Percentiles rank a stretch among this genome's conserved stretches.
Evolutionary conservation across 2,113 vertebrate genomes (phyloP).

Genomic region (Dromas ardeola): DNA sequence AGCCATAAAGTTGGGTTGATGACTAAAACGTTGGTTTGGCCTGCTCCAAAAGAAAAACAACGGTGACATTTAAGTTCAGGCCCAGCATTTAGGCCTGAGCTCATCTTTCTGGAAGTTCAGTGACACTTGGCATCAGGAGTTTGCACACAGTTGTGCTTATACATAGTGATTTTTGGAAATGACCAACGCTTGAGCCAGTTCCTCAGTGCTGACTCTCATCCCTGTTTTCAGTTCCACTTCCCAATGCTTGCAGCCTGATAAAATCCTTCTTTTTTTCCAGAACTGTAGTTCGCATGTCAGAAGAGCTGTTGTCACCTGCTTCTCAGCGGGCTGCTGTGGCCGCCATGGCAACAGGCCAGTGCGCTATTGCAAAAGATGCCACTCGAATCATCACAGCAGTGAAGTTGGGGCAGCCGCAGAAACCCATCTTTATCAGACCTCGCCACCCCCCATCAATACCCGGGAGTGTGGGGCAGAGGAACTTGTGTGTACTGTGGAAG

Average conservation of each 20-base stretch:
- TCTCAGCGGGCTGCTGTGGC: slow-evolving; percentile 96
- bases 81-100: neutral
- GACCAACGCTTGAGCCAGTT: neutral
- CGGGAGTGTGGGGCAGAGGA: slow-evolving; percentile 97
- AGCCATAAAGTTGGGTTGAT: neutral
- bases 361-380: slow-evolving; percentile 97
- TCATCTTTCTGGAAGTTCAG: neutral
- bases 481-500: slow-evolving; percentile 96
- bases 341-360: slow-evolving; percentile 97
- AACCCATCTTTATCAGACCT: slow-evolving; percentile 98
- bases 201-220: neutral
- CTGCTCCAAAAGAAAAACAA: neutral
- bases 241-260: neutral
- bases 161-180: neutral
- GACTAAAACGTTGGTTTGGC: neutral
- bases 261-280: slow-evolving; percentile 65
- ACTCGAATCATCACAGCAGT: slow-evolving; percentile 96
- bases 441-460: slow-evolving; percentile 96
- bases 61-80: neutral
- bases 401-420: slow-evolving; percentile 90
- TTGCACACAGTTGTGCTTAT: neutral
- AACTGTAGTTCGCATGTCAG: slow-evolving; percentile 98
- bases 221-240: neutral
- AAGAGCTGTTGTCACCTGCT: slow-evolving; percentile 97
- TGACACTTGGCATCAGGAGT: neutral